A percentile compares a stretch with the other conserved stretches of the same genome.
Evolutionary conservation across 2,113 vertebrate species (phyloP).

Genomic region (Malurus elegans): DNA sequence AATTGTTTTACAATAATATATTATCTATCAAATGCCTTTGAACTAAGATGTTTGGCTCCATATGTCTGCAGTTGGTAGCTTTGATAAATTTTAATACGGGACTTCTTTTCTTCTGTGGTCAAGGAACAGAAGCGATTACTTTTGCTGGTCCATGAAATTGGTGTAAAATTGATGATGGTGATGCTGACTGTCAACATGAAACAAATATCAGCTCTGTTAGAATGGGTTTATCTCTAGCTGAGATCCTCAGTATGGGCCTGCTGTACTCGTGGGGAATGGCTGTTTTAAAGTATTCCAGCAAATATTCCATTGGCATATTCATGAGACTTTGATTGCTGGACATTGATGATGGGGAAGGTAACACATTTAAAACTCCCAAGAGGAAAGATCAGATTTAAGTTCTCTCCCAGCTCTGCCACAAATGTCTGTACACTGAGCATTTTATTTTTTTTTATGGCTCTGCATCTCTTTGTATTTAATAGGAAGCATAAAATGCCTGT

Average conservation of each 20-base stretch:
- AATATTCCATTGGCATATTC: background rate
- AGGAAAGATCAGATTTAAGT: background rate
- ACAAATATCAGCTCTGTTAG: background rate
- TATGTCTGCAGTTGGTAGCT: background rate
- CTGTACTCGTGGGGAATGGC: background rate
- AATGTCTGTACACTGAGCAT: background rate
- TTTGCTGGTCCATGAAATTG: background rate
- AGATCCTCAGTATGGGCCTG: background rate
- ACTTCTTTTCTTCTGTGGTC: background rate
- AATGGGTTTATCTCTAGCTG: background rate
- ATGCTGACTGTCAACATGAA: background rate
- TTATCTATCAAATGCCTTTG: background rate
- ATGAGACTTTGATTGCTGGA: background rate
- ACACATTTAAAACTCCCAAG: background rate
- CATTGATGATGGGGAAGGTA: background rate
- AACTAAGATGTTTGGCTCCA: background rate
- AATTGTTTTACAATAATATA: background rate
- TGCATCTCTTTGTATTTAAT: background rate
- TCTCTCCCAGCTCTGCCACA: background rate
- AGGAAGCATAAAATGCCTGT: background rate
- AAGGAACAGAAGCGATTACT: background rate
- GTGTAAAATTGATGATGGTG: background rate
- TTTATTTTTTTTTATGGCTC: background rate
- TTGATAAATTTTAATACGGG: background rate
- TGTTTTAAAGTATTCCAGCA: background rate